Percentiles rank a stretch among this genome's conserved stretches.
These are phyloP conservation scores for Scaptomyza pallida DNA, from an alignment of 1,140 invertebrate species.

Conservation along the genomic window DNA sequence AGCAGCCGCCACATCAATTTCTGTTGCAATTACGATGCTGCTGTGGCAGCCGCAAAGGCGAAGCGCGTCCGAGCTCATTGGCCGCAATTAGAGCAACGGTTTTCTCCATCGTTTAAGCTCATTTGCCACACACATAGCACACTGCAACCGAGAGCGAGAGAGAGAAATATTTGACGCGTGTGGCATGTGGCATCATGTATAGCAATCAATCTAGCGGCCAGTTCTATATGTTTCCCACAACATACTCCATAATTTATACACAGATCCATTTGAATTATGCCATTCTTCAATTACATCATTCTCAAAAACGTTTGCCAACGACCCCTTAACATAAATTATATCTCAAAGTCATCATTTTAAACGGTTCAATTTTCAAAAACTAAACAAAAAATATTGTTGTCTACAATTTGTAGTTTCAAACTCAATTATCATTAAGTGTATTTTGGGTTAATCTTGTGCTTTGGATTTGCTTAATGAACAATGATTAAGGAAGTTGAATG, in stretches of 20 bases:
- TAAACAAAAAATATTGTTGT: too few species aligned
- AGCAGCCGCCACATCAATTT: slow-evolving; percentile 51
- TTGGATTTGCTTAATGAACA: background rate
- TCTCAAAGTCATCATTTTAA: slow-evolving; percentile 34
- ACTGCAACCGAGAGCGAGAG: slow-evolving; percentile 12
- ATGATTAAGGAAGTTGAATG: background rate
- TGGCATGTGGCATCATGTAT: slow-evolving; percentile 14
- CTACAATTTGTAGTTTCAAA: slow-evolving; percentile 8
- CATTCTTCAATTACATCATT: slow-evolving; percentile 37
- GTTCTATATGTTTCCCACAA: slow-evolving; percentile 1
- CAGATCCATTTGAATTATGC: slow-evolving; percentile 45
- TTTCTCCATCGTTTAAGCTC: slow-evolving; percentile 64
- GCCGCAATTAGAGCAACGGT: slow-evolving; percentile 76
- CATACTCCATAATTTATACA: slow-evolving; percentile 38
- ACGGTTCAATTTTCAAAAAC: slow-evolving; percentile 31
- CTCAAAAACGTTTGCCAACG: background rate
- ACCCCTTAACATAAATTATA: slow-evolving; percentile 18
- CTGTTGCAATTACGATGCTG: slow-evolving; percentile 64
- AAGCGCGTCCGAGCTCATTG: slow-evolving; percentile 59
- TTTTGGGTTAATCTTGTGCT: slow-evolving; percentile 3
- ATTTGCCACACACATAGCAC: slow-evolving; percentile 73
- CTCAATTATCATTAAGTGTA: slow-evolving; percentile 6
- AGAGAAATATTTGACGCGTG: slow-evolving; percentile 9
- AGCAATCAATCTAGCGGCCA: slow-evolving; percentile 21
- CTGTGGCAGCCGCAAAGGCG: slow-evolving; percentile 44